These are phyloP conservation scores for Caprella mutica DNA, from an alignment of 2,888 invertebrate species.

Conservation along the genomic window DNA sequence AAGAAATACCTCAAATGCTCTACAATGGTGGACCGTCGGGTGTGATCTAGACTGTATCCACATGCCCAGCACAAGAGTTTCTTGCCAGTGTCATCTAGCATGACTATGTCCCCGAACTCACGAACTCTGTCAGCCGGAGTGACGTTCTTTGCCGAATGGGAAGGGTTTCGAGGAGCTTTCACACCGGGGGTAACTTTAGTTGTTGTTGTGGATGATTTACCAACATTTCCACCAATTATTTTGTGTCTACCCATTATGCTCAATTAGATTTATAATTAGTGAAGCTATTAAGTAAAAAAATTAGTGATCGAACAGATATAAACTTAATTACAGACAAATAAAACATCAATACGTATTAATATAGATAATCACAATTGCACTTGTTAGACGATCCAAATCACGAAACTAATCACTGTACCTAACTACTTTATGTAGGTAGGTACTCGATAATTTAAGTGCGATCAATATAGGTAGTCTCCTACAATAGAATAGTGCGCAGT, in stretches of 20 bases:
- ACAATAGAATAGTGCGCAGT: too few species aligned
- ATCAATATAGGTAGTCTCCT: too few species aligned
- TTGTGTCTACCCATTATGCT: not conserved
- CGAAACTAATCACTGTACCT: too few species aligned
- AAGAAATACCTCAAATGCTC: conserved; percentile 31
- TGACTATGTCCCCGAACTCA: conserved; percentile 29
- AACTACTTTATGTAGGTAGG: too few species aligned
- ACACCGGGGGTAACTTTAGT: not conserved
- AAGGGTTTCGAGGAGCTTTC: conserved; percentile 20
- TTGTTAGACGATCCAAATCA: too few species aligned
- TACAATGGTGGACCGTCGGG: conserved; percentile 31
- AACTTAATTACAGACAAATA: not conserved
- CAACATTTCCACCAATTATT: not conserved
- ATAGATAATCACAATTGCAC: too few species aligned
- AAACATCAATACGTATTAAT: not conserved
- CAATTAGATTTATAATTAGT: too few species aligned
- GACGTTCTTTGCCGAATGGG: conserved; percentile 32
- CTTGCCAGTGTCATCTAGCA: conserved; percentile 14
- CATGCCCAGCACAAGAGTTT: conserved; percentile 27
- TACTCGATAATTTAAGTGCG: too few species aligned
- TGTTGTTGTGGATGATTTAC: not conserved
- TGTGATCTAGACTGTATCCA: conserved; percentile 29
- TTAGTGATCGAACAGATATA: not conserved
- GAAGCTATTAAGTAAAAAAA: too few species aligned
- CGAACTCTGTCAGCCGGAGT: conserved; percentile 26